Evolutionary conservation across 2,113 vertebrate species (phyloP), one percentile per base, ranked within the genome.

Genomic region (Menidia beryllina): DNA sequence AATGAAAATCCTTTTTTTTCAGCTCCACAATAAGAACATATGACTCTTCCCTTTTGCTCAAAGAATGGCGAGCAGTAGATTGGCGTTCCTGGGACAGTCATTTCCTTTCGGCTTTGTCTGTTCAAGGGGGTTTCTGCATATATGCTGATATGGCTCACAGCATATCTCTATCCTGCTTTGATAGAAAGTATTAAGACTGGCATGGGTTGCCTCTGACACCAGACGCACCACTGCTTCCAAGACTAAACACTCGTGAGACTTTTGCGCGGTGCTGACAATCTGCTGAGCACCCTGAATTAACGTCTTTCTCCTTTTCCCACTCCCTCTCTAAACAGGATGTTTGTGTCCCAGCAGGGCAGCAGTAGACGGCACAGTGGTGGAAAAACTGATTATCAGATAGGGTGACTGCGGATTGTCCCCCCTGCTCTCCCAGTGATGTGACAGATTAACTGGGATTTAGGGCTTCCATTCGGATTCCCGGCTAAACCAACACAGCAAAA

Each of bases 271-370:
- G 17, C 21, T n/a, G 61, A 76, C 61, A 34, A 38, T 41, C 21
- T 24, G 30, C 15, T 54, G 52, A 30, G 69, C 27, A 5, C 34
- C 11, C 38, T 14, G 4, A 20, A 24, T 62, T 56, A 60, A 30
- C 54, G 14, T 60, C 57, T 50, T 51, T 50, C 51, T 68, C 54
- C 63, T 48, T 73, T 67, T 68, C 76, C 57, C 62, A 36, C 81
- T 77, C 77, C 63, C 83, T 70, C 73, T 79, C 69, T 85, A 90
- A 91, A 94, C 93, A 93, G 93, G 92, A 94, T 92, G 93, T 93
- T 91, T 89, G 88, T 84, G 85, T 88, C 86, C 88, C 86, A 83
- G 77, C 6, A 72, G 85, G 75, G 72, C 69, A 9, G 55, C 73
- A 77, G 55, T 50, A 72, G 87, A 88, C 72, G 78, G 57, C 56